These are phyloP conservation scores for Porites divaricata DNA, from an alignment of 92 coral and sea anemone genomes.

Conservation along the genomic window DNA sequence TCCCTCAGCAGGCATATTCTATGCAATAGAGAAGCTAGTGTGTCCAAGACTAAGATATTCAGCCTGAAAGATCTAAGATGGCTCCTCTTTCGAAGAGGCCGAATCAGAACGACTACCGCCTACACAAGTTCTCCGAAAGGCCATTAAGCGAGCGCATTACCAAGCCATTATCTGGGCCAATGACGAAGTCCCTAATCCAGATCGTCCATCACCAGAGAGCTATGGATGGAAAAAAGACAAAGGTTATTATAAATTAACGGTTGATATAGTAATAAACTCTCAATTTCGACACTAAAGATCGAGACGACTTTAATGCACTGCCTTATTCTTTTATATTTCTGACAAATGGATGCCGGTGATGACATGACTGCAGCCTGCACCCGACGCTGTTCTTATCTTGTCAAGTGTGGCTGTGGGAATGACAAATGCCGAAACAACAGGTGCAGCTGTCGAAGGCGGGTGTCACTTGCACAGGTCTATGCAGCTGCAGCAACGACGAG, in stretches of 20 bases:
- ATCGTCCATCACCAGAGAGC: slow-evolving; percentile 46
- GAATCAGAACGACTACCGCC: slow-evolving; percentile 63
- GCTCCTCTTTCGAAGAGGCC: slow-evolving; percentile 50
- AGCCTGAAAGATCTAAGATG: slow-evolving; percentile 38
- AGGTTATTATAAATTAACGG: slow-evolving; percentile 25
- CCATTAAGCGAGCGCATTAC: slow-evolving; percentile 51
- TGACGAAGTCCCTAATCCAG: slow-evolving; percentile 51
- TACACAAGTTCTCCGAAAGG: slow-evolving; percentile 53
- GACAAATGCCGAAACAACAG: slow-evolving; percentile 59
- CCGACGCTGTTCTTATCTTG: slow-evolving; percentile 52
- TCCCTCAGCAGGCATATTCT: slow-evolving; percentile 26
- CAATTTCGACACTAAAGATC: slow-evolving; percentile 34
- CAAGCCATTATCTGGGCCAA: slow-evolving; percentile 42
- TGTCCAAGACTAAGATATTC: slow-evolving; percentile 29
- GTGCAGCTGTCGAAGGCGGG: slow-evolving; percentile 61
- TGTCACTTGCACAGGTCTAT: slow-evolving; percentile 58
- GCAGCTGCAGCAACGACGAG: slow-evolving; percentile 59
- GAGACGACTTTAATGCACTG: slow-evolving; percentile 29
- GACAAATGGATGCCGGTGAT: slow-evolving; percentile 44
- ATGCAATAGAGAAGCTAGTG: slow-evolving; percentile 47
- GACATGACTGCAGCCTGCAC: slow-evolving; percentile 51
- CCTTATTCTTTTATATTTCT: slow-evolving; percentile 52
- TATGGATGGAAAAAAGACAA: slow-evolving; percentile 40
- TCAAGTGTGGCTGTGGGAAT: slow-evolving; percentile 51
- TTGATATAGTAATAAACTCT: slow-evolving; percentile 33